Conservation (phyloP, 1,140 invertebrate genomes). For the Littorina saxatilis region DNA sequence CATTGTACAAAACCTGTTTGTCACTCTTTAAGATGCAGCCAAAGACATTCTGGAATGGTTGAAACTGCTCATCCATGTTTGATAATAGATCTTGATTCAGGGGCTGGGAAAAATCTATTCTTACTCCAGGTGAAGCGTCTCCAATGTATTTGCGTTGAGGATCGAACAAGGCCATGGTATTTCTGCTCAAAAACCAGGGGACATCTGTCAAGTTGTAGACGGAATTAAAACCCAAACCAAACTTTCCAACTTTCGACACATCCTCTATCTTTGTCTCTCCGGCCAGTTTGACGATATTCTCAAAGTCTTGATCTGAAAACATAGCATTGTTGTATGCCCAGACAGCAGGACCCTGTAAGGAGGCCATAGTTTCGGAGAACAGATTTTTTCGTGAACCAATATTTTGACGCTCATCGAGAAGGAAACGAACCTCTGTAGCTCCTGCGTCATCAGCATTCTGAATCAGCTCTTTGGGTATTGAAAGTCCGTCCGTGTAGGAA, state of each 20-base stretch:
- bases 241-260: slow-evolving; percentile 65
- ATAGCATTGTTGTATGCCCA: slow-evolving; percentile 68
- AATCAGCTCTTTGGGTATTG: slow-evolving; percentile 68
- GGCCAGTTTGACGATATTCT: slow-evolving; percentile 64
- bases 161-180: slow-evolving; percentile 71
- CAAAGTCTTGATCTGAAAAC: slow-evolving; percentile 66
- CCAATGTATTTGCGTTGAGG: slow-evolving; percentile 67
- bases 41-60: slow-evolving; percentile 66
- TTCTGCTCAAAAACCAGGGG: slow-evolving; percentile 68
- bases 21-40: slow-evolving; percentile 45
- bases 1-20: slow-evolving; percentile 48
- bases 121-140: slow-evolving; percentile 56
- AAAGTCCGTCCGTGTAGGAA: slow-evolving; percentile 61
- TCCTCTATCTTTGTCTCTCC: slow-evolving; percentile 66
- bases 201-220: slow-evolving; percentile 74
- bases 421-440: slow-evolving; percentile 66
- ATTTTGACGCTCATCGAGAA: slow-evolving; percentile 66
- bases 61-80: slow-evolving; percentile 41
- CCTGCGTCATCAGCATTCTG: slow-evolving; percentile 76
- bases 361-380: slow-evolving; percentile 61
- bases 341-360: slow-evolving; percentile 68
- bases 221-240: slow-evolving; percentile 70
- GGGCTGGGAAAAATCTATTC: slow-evolving; percentile 19
- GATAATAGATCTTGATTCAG: slow-evolving; percentile 30
- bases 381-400: slow-evolving; percentile 52